These are phyloP conservation scores for Denticeps clupeoides DNA, from an alignment of 2,797 vertebrate species.

Conservation along the genomic window DNA sequence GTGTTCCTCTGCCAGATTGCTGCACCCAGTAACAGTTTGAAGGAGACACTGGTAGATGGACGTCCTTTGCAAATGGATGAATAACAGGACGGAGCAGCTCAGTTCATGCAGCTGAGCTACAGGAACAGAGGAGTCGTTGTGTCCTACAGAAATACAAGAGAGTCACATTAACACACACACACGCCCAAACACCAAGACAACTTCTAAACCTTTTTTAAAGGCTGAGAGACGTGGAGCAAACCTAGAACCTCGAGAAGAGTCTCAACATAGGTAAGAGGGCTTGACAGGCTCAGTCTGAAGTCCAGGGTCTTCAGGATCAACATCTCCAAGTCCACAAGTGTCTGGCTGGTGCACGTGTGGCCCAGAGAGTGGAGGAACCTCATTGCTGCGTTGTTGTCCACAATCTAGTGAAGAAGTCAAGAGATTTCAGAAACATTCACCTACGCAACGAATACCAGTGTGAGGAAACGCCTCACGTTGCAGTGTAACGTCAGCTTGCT, in stretches of 20 bases:
- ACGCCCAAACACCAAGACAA: not conserved
- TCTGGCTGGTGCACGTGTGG: slow-evolving; percentile 59
- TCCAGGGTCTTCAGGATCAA: slow-evolving; percentile 71
- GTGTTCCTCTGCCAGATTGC: slow-evolving; percentile 64
- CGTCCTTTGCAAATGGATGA: slow-evolving; percentile 65
- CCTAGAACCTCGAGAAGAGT: slow-evolving; percentile 84
- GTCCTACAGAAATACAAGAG: slow-evolving; percentile 46
- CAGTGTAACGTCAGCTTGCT: slow-evolving; percentile 80
- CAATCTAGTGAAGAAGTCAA: too few species aligned
- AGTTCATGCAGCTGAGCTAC: slow-evolving; percentile 52
- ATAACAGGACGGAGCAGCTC: slow-evolving; percentile 68
- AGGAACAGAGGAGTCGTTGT: slow-evolving; percentile 69
- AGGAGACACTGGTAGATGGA: slow-evolving; percentile 71
- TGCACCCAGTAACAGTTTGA: slow-evolving; percentile 48
- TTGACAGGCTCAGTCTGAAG: slow-evolving; percentile 65
- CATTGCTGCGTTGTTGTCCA: slow-evolving; percentile 62
- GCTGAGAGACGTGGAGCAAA: too few species aligned
- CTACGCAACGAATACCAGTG: not conserved
- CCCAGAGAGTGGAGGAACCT: slow-evolving; percentile 68
- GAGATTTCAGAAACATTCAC: too few species aligned
- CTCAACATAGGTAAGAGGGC: slow-evolving; percentile 76
- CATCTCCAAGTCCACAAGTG: slow-evolving; percentile 75
- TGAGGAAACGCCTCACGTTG: slow-evolving; percentile 48
- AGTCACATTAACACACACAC: not conserved
- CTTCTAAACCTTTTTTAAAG: too few species aligned